Conservation (phyloP, 92 coral and sea anemone genomes). For the Meandrina meandrites region DNA sequence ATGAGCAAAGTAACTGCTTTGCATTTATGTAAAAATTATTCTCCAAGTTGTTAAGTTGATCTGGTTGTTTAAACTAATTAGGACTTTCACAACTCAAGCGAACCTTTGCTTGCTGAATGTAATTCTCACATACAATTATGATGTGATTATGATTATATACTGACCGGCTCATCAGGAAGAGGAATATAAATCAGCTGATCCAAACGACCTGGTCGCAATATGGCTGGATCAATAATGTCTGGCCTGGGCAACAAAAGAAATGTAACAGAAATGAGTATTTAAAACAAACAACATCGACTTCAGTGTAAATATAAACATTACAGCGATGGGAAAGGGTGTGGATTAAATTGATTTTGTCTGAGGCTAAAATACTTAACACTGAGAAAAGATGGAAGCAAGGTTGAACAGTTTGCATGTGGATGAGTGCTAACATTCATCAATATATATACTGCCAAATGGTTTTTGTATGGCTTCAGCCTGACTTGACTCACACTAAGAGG, state of each 20-base stretch:
- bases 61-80: too few species aligned
- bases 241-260: slow-evolving; percentile 56
- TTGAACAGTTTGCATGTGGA: too few species aligned
- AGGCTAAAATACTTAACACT: too few species aligned
- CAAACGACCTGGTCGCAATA: slow-evolving; percentile 97
- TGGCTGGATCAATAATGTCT: slow-evolving; percentile 98
- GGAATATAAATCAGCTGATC: slow-evolving; percentile 99
- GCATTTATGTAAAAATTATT: too few species aligned
- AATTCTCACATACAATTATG: background rate
- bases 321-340: too few species aligned
- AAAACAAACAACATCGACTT: background rate
- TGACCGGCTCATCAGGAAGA: slow-evolving; percentile 94
- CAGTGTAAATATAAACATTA: background rate
- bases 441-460: background rate
- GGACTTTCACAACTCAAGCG: background rate
- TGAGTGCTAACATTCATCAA: too few species aligned
- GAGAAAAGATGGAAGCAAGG: background rate
- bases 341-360: too few species aligned
- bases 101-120: background rate
- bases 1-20: background rate
- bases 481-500: too few species aligned
- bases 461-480: background rate
- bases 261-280: background rate
- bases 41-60: too few species aligned
- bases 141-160: slow-evolving; percentile 4